Percentiles rank a stretch among this genome's conserved stretches.
These are phyloP conservation scores for Thumatha senex DNA, from an alignment of 2,888 invertebrate species.

Conservation along the genomic window DNA sequence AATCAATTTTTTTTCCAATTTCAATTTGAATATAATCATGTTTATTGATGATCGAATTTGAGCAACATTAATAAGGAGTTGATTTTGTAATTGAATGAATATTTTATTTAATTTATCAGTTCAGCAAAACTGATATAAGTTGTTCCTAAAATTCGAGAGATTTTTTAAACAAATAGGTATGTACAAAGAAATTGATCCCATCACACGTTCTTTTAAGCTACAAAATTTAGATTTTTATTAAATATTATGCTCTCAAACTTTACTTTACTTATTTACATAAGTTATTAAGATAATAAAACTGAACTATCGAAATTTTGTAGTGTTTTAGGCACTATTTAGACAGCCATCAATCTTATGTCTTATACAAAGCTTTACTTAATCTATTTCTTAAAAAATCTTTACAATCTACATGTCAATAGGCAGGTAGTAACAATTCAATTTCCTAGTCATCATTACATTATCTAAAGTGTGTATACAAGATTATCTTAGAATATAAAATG, in stretches of 20 bases:
- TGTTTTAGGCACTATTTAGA: constrained; percentile 84
- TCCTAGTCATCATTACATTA: constrained; percentile 43
- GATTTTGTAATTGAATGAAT: constrained; percentile 2
- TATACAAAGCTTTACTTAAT: constrained; percentile 77
- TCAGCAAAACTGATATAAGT: too few relatives aligned
- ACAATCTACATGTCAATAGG: constrained; percentile 80
- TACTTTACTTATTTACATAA: constrained; percentile 67
- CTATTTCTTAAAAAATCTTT: constrained; percentile 66
- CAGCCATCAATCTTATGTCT: constrained; percentile 83
- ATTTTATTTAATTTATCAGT: too few relatives aligned
- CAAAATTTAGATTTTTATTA: constrained; percentile 57
- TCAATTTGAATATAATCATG: constrained; percentile 9
- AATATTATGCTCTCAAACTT: constrained; percentile 64
- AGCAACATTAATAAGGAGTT: constrained; percentile 23
- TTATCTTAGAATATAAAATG: constrained; percentile 23
- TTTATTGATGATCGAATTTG: constrained; percentile 24
- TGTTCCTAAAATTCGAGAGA: constrained; percentile 11
- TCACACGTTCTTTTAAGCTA: constrained; percentile 66
- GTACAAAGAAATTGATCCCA: constrained; percentile 76
- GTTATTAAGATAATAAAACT: constrained; percentile 73
- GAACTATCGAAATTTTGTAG: constrained; percentile 82
- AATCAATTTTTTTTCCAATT: constrained; percentile 5
- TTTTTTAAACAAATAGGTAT: constrained; percentile 41
- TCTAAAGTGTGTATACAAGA: constrained; percentile 52
- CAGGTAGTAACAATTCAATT: constrained; percentile 77